Evolutionary conservation across 1,140 invertebrate species (phyloP).

Genomic region (Pseudomyrmex pallidus): DNA sequence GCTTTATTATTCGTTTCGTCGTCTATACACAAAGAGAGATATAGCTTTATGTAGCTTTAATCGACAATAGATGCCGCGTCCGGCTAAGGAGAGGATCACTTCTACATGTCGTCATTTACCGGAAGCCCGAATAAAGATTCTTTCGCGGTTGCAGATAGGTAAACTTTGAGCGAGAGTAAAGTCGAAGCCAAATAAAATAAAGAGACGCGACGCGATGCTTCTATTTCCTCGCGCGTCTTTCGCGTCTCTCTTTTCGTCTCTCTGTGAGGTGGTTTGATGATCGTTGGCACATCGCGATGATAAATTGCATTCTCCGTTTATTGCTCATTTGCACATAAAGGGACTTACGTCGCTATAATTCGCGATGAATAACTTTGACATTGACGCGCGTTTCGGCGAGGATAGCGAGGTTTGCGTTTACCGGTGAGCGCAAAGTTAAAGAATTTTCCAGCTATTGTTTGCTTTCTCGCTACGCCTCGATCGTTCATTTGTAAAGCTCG

Average conservation of each 20-base stretch:
- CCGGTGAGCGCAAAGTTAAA: conserved; percentile 36
- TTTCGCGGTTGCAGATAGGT: background rate
- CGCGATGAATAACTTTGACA: conserved; percentile 48
- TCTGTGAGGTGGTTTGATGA: conserved; percentile 37
- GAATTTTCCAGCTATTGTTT: conserved; percentile 52
- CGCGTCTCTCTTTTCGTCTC: background rate
- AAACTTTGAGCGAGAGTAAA: background rate
- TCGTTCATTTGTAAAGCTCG: conserved; percentile 54
- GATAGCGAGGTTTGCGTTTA: conserved; percentile 38
- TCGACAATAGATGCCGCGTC: conserved; percentile 39
- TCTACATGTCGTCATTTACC: background rate
- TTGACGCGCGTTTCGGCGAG: conserved; percentile 40
- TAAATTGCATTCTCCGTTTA: conserved; percentile 53
- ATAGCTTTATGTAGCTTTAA: conserved; percentile 26
- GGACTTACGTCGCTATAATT: conserved; percentile 40
- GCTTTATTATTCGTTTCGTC: conserved; percentile 51
- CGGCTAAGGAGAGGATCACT: conserved; percentile 10
- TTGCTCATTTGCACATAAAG: conserved; percentile 57
- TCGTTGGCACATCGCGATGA: conserved; percentile 47
- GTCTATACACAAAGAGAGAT: conserved; percentile 1
- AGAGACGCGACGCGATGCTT: background rate
- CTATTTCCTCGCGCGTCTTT: conserved; percentile 10
- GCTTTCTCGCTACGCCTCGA: conserved; percentile 34
- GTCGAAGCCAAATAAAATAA: background rate
- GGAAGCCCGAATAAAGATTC: conserved; percentile 33